Base-by-base conservation (phyloP, 1,140 invertebrate genomes). In the Triops longicaudatus region DNA sequence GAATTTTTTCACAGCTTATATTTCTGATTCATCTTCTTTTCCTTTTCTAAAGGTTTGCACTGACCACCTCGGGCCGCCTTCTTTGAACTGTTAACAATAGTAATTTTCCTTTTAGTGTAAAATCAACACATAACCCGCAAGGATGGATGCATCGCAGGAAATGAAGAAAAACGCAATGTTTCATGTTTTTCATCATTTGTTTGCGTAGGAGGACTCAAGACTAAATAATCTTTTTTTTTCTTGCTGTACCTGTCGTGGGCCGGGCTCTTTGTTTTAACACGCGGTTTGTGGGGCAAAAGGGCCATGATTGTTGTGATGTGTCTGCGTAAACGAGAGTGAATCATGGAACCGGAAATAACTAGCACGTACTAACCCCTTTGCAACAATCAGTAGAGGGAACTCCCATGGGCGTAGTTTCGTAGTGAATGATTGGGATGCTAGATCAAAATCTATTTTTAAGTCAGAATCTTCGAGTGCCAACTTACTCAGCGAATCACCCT, bases 61-160 rank as follows among this genome's bases (percentile, higher is more conserved):
- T 71, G 50, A 72, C 28, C n/a, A 43, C 43, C 7, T 43, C 27
- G 43, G 27, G 31, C n/a, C 41, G 63, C 4, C n/a, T 76, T 44
- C 31, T 27, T n/a, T n/a, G 28, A 26, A 31, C 26, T 42, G 1
- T 26, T 44, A 41, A 26, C 17, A n/a, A 31, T 41, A 5, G 1
- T 42, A 26, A 43, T 41, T 42, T 43, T 44, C 74, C 41, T 27
- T 44, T n/a, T 43, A 43, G 22, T 43, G 72, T 26, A 72, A 82
- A 78, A 77, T 50, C 78, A 80, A 78, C 31, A 77, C n/a, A 76
- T 73, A 41, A 41, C 37, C 73, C 63, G 73, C 75, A 73, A 63
- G 79, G 50, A 76, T 37, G 76, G 63, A 76, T 31, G 27, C 37
- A 31, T 31, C 26, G 27, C 37, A 28, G 73, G 28, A 73, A 73